A percentile compares a stretch with the other conserved stretches of the same genome.
Conservation (phyloP, 1,140 invertebrate species). For the Homarus americanus region DNA sequence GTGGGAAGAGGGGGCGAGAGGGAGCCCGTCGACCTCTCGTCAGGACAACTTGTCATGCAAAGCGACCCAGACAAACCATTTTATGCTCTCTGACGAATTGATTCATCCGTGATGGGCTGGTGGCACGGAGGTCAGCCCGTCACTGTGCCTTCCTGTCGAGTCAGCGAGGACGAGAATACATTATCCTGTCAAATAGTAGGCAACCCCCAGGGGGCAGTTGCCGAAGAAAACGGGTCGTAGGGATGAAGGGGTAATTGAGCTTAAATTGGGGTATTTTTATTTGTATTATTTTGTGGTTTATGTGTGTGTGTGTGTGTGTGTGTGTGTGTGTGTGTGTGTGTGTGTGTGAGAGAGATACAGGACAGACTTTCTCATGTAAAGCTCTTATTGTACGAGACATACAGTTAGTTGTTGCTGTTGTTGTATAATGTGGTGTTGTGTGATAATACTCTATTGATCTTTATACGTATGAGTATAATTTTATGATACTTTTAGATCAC, state of each 20-base stretch:
- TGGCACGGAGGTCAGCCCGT: constrained; percentile 23
- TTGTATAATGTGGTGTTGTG: no score
- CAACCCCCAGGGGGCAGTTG: background rate
- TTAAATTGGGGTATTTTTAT: no score
- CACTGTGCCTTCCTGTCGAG: constrained; percentile 14
- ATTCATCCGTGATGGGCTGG: constrained; percentile 49
- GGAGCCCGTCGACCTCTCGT: constrained; percentile 31
- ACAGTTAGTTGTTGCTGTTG: no score
- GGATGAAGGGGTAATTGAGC: no score
- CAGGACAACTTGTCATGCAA: constrained; percentile 70
- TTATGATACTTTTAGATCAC: no score
- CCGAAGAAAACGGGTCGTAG: background rate
- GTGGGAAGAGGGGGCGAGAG: background rate
- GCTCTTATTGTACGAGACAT: no score
- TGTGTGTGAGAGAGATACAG: constrained; percentile 17
- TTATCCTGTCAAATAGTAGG: background rate
- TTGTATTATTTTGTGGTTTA: background rate
- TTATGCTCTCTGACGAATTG: constrained; percentile 67
- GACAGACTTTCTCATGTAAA: no score
- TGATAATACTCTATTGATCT: no score
- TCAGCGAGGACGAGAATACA: constrained; percentile 43
- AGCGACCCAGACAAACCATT: constrained; percentile 64
- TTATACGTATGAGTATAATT: no score
- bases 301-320: background rate
- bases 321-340: constrained; percentile 27